phyloP scores from a whole-genome alignment of 1,140 invertebrate genomes.

The Drosophila fuyamai region DNA sequence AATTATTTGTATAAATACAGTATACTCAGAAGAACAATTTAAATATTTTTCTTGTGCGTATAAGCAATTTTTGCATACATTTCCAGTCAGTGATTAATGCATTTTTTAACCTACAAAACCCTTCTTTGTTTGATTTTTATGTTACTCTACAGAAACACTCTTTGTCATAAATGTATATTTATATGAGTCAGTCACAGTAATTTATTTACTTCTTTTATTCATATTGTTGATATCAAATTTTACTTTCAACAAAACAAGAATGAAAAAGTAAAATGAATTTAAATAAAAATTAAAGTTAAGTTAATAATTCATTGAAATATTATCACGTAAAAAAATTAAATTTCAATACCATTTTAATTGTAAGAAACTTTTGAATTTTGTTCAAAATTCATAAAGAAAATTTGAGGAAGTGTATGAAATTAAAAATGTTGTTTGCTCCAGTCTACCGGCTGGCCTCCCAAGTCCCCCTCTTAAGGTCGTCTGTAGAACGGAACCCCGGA shows the following conservation, averaged over 20 bases:
- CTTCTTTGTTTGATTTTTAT: not conserved
- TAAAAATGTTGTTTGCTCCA: constrained; percentile 72
- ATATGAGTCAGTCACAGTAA: not conserved
- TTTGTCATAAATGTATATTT: not conserved
- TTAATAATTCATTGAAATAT: too few relatives aligned
- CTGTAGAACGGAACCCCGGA: constrained; percentile 75
- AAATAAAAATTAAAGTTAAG: too few relatives aligned
- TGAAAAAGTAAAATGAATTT: too few relatives aligned
- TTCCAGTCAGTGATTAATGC: not conserved
- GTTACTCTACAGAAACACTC: not conserved
- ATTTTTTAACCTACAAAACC: not conserved
- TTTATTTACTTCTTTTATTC: not conserved
- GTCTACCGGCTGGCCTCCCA: constrained; percentile 62
- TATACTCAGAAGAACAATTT: not conserved
- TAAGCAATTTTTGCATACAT: too few relatives aligned
- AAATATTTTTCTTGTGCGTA: not conserved
- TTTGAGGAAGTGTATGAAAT: constrained; percentile 29
- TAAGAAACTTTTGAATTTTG: too few relatives aligned
- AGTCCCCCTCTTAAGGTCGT: constrained; percentile 73
- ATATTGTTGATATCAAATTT: not conserved
- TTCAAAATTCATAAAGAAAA: not conserved
- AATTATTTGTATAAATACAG: too few relatives aligned
- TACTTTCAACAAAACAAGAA: too few relatives aligned
- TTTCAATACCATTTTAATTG: too few relatives aligned
- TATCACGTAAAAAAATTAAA: too few relatives aligned